These are phyloP conservation scores for Mola mola DNA, from an alignment of 2,113 vertebrate species.

Conservation along the genomic window DNA sequence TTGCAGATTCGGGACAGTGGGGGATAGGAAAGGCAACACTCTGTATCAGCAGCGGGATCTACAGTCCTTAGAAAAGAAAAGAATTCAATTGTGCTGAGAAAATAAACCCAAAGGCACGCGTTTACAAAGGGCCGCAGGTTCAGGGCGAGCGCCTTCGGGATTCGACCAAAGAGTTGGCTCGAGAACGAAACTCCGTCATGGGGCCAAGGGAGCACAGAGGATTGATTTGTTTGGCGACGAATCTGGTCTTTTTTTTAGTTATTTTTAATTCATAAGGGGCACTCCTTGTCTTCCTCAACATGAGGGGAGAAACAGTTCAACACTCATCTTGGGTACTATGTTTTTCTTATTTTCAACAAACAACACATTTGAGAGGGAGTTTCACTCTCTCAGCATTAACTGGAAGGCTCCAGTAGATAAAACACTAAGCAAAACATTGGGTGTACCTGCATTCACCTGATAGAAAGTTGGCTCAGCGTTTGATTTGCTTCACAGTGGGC, in stretches of 20 bases:
- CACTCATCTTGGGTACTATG: constrained; percentile 1
- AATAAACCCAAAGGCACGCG: constrained; percentile 70
- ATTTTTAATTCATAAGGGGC: constrained; percentile 54
- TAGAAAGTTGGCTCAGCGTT: constrained; percentile 41
- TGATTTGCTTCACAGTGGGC: constrained; percentile 40
- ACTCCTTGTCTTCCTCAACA: constrained; percentile 29
- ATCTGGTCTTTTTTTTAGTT: constrained; percentile 13
- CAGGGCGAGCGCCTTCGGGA: constrained; percentile 43
- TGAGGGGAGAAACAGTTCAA: constrained; percentile 25
- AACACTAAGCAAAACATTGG: constrained; percentile 8
- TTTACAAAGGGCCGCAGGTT: constrained; percentile 64
- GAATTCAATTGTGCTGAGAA: constrained; percentile 73
- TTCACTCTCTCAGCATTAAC: constrained; percentile 1
- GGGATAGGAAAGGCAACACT: constrained; percentile 35
- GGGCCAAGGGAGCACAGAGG: constrained; percentile 33
- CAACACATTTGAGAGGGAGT: constrained; percentile 25
- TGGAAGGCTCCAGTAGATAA: background rate
- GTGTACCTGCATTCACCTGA: constrained; percentile 17
- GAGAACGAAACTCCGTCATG: constrained; percentile 60
- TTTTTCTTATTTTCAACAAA: constrained; percentile 15
- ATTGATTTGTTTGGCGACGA: constrained; percentile 60
- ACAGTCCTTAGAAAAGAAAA: constrained; percentile 59
- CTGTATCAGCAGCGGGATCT: constrained; percentile 68
- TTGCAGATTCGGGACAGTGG: constrained; percentile 41
- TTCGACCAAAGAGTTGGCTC: constrained; percentile 35